Evolutionary conservation across 2,888 invertebrate genomes (phyloP).

Genomic region (Pemphredon lugubris): DNA sequence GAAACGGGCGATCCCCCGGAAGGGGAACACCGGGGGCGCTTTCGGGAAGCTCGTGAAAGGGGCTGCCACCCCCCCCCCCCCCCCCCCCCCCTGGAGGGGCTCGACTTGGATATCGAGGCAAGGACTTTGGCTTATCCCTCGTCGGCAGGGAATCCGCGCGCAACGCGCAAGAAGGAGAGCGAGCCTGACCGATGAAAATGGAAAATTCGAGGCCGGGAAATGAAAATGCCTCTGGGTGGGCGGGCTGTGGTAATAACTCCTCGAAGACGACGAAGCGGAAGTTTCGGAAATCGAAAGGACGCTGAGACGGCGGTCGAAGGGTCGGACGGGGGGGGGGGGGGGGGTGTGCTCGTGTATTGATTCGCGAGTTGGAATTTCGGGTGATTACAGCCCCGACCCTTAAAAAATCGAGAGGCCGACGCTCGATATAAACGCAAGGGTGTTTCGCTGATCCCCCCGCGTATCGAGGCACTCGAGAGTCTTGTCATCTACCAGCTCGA

Average conservation of each 20-base stretch:
- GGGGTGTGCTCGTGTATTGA: conserved; percentile 58
- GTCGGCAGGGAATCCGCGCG: neutral
- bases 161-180: conserved; percentile 1
- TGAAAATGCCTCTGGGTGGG: conserved; percentile 70
- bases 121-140: conserved; percentile 43
- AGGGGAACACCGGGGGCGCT: no score
- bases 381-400: conserved; percentile 52
- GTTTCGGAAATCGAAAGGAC: conserved; percentile 61
- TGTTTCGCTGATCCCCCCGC: no score
- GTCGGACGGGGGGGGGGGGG: conserved; percentile 14
- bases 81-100: conserved; percentile 14
- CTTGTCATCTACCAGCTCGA: no score
- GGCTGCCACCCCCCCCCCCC: neutral
- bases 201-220: conserved; percentile 67
- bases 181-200: conserved; percentile 57
- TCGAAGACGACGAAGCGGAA: conserved; percentile 60
- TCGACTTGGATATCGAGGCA: conserved; percentile 40
- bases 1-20: conserved; percentile 9
- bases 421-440: no score
- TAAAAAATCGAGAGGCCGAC: conserved; percentile 24
- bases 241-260: conserved; percentile 63
- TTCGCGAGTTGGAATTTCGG: conserved; percentile 65
- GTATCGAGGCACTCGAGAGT: no score
- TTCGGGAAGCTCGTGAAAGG: conserved; percentile 16
- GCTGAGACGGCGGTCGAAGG: conserved; percentile 11